Evolutionary conservation across 1,140 invertebrate genomes (phyloP), one percentile per base, ranked within the genome.

Genomic region (Parapsyche elsis): DNA sequence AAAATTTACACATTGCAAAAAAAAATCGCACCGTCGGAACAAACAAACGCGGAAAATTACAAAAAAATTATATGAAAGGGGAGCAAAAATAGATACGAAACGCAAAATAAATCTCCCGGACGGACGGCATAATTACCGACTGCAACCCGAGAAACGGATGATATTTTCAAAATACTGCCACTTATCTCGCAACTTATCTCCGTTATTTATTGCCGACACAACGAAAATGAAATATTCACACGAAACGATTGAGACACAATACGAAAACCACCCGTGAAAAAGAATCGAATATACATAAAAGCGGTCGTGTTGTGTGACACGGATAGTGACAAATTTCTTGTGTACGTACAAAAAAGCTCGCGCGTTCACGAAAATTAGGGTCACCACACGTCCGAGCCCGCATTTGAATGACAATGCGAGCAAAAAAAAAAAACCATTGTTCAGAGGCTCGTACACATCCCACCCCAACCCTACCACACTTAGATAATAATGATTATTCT

Each of bases 81-180:
- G 19, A 57, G 53, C 53, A 21, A 57, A 57, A 57, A 57, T 57
- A 57, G 53, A 57, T 21, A 57, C 14, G 30, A 38, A 38, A 1
- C 30, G 30, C 30, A 7, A 38, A 38, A 38, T 38, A 38, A 38
- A 38, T 38, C 30, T 38, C 30, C 16, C 49, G 49, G 49, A 53
- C 16, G 9, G 73, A 75, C 73, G 49, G 46, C 49, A 75, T 75
- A 75, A 75, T 75, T 75, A 75, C 73, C 24, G 24, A 30, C 73
- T 75, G 73, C 73, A 75, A 57, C 46, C 44, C 49, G 46, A 59
- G 49, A 75, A 46, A 73, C 71, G 45, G 44, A 75, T 59, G 73
- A 75, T 75, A 59, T 75, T 59, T 59, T 59, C 46, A 49, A 21
- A 74, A 74, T 24, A 75, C 44, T 23, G n/a, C 73, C 46, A 30